Conservation (phyloP, 2,888 invertebrate species). For the Tenthredo scrophulariae region DNA sequence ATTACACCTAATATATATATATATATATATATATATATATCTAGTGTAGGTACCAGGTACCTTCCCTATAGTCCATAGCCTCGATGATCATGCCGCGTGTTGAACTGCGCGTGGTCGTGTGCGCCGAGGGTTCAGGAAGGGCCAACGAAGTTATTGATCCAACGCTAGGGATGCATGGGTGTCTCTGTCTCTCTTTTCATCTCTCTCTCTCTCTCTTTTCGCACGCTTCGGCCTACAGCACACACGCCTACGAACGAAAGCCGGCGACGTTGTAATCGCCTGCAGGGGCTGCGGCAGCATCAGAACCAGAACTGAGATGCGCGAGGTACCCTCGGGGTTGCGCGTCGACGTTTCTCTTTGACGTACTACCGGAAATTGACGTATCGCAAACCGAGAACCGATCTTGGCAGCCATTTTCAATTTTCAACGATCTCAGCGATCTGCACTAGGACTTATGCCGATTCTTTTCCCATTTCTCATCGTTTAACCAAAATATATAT, state of each 20-base stretch:
- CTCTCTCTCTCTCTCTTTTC: constrained; percentile 32
- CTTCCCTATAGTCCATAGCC: constrained; percentile 9
- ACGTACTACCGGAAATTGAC: constrained; percentile 49
- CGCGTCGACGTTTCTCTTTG: constrained; percentile 53
- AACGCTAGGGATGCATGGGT: constrained; percentile 49
- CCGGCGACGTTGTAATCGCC: constrained; percentile 53
- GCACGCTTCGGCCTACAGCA: constrained; percentile 14
- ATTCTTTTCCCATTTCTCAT: not conserved
- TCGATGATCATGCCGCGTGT: constrained; percentile 30
- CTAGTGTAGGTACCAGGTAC: constrained; percentile 16
- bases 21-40: too few relatives aligned
- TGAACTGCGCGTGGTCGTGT: constrained; percentile 31
- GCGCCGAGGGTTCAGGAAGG: constrained; percentile 51
- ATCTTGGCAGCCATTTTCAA: not conserved
- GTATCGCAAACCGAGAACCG: not conserved
- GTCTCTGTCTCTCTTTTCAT: constrained; percentile 40
- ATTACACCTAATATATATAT: too few relatives aligned
- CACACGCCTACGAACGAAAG: constrained; percentile 32
- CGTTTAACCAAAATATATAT: not conserved
- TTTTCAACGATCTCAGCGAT: not conserved
- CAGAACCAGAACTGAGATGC: not conserved
- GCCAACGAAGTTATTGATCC: constrained; percentile 50
- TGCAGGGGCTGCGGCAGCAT: constrained; percentile 49
- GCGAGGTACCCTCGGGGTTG: not conserved
- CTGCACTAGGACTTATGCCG: too few relatives aligned